Evolutionary conservation across 2,113 vertebrate genomes (phyloP).

Genomic region (Cyprinodon brontotheroides): DNA sequence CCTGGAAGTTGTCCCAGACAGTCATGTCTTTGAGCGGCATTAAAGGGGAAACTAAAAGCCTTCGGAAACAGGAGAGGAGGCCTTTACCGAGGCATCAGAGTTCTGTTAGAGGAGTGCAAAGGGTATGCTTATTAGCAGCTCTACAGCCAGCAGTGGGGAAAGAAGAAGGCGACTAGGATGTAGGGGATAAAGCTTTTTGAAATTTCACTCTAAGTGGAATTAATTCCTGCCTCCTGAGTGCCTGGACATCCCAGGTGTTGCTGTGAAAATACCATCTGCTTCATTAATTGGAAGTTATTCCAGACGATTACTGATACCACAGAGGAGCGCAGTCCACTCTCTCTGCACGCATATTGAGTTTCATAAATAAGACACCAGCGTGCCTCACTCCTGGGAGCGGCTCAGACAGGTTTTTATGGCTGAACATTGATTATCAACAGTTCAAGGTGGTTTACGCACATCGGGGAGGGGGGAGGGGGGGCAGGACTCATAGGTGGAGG

Average conservation of each 20-base stretch:
- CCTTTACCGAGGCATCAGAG: conserved; percentile 5
- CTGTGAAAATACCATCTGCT: conserved; percentile 77
- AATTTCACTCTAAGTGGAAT: conserved; percentile 66
- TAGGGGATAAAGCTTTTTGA: conserved; percentile 61
- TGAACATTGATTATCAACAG: conserved; percentile 69
- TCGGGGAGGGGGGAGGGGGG: conserved; percentile 5
- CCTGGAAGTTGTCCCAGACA: conserved; percentile 57
- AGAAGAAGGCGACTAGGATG: conserved; percentile 44
- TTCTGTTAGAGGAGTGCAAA: conserved; percentile 28
- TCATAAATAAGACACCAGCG: conserved; percentile 69
- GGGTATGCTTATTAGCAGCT: conserved; percentile 48
- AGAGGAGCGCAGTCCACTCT: conserved; percentile 51
- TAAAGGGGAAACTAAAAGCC: conserved; percentile 32
- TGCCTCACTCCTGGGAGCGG: conserved; percentile 23
- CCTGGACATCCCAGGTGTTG: conserved; percentile 76
- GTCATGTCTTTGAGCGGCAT: conserved; percentile 60
- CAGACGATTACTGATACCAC: conserved; percentile 71
- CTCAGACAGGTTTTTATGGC: conserved; percentile 40
- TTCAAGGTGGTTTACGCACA: conserved; percentile 55
- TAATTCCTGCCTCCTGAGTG: conserved; percentile 57
- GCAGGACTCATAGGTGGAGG: conserved; percentile 39
- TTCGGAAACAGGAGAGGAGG: conserved; percentile 33
- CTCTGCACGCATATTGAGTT: conserved; percentile 61
- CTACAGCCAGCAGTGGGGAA: conserved; percentile 26
- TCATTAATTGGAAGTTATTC: conserved; percentile 78